Base-by-base conservation (phyloP, 2,797 vertebrate species). In the Mormyrus proboscirostris region DNA sequence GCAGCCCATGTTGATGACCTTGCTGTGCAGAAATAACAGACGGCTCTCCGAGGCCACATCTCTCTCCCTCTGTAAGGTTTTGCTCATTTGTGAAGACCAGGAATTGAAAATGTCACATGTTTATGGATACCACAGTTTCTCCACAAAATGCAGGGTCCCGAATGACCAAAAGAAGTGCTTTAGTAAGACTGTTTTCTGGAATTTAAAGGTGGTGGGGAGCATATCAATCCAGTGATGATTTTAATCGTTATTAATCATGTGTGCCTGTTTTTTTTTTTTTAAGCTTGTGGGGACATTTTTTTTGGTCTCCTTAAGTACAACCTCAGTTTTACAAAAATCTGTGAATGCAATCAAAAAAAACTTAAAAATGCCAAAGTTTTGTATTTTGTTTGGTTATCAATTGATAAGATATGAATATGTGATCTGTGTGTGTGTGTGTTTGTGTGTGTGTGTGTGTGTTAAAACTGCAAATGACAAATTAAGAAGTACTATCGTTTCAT, bases 1-100 rank as follows among this genome's bases (percentile, higher is more conserved):
- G 90, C 89, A 91, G 92, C 91, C 89, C 29, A 88, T 91, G 90
- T 92, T 92, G 88, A 57, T 93, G 94, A 94, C 94, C 93, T 94
- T 95, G 93, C 93, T 93, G 92, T 93, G 92, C 91, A 92, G 93
- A 93, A 94, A 93, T 91, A 92, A 91, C 89, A 91, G 88, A 57
- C 90, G 91, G 91, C 90, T 87, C 4, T 86, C 84, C 25, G 4
- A 87, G 53, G 85, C 25, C 50, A 53, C 84, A 0, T 57, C 53
- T 38, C 29, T 84, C 82, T 50, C 41, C 44, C 47, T 33, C 25
- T 86, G 25, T 57, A 53, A 25, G 51, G 19, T 16, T 55, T 87
- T 50, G 25, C 53, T 38, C 50, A 38, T 87, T 41, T 41, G 33
- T 57, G 59, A 14, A 53, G 51, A 55, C 50, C 38, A 19, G 25